phyloP scores from a whole-genome alignment of 2,797 vertebrate species.

The Lateolabrax maculatus region DNA sequence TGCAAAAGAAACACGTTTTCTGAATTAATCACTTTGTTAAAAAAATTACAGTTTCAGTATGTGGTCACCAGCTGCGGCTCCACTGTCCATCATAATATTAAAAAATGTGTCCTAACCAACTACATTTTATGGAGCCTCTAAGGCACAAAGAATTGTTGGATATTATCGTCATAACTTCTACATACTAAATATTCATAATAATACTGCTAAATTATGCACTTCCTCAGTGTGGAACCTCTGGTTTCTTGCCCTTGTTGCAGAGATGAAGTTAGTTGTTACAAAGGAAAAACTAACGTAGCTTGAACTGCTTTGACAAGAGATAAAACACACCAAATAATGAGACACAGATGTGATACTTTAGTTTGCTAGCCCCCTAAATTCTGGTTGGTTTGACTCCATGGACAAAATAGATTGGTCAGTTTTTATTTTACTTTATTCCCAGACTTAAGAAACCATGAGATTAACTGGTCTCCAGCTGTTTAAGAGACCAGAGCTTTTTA shows the following conservation, averaged over 20 bases:
- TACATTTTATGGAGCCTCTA: too few relatives aligned
- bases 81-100: background rate
- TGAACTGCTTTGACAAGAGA: background rate
- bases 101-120: too few relatives aligned
- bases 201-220: background rate
- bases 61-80: background rate
- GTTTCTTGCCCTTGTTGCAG: background rate
- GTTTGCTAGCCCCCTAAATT: background rate
- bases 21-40: too few relatives aligned
- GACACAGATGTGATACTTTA: background rate
- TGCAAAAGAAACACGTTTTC: background rate
- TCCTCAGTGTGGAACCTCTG: background rate
- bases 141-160: too few relatives aligned
- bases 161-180: background rate
- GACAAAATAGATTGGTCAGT: background rate
- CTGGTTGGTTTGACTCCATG: background rate
- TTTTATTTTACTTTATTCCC: background rate
- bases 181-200: background rate
- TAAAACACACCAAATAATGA: background rate
- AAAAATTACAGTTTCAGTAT: background rate
- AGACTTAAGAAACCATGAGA: background rate
- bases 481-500: background rate
- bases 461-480: background rate
- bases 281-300: background rate
- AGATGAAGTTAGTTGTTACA: background rate